A percentile compares a stretch with the other conserved stretches of the same genome.
phyloP scores from a whole-genome alignment of 2,113 vertebrate genomes.

The Rana temporaria region DNA sequence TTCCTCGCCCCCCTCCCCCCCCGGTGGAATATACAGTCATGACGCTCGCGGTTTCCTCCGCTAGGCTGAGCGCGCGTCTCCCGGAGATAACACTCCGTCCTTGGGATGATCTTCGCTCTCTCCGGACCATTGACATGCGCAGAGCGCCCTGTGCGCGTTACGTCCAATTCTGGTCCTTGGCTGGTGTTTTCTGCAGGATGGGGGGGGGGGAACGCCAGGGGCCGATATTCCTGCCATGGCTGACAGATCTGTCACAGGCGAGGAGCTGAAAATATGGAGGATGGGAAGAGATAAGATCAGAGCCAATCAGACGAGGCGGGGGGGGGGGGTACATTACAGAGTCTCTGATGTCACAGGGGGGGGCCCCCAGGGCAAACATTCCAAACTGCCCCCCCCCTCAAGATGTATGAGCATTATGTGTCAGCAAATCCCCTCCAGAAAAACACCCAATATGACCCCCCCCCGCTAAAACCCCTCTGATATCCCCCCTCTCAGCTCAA shows the following conservation, averaged over 20 bases:
- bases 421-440: too few relatives aligned
- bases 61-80: not conserved
- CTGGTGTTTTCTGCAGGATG: conserved; percentile 33
- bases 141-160: conserved; percentile 16
- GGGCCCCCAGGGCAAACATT: too few relatives aligned
- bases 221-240: conserved; percentile 28
- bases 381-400: too few relatives aligned
- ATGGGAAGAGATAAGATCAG: not conserved
- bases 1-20: too few relatives aligned
- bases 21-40: too few relatives aligned
- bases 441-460: too few relatives aligned
- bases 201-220: conserved; percentile 13
- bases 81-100: conserved; percentile 6
- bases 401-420: too few relatives aligned
- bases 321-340: too few relatives aligned
- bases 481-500: too few relatives aligned
- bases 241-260: conserved; percentile 37
- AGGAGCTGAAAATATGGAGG: not conserved
- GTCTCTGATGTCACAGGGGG: too few relatives aligned
- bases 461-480: too few relatives aligned
- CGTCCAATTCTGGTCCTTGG: conserved; percentile 1
- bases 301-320: too few relatives aligned
- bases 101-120: conserved; percentile 32
- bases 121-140: conserved; percentile 46
- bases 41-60: not conserved